phyloP scores from a whole-genome alignment of 2,797 vertebrate genomes.

The Arremon aurantiirostris region DNA sequence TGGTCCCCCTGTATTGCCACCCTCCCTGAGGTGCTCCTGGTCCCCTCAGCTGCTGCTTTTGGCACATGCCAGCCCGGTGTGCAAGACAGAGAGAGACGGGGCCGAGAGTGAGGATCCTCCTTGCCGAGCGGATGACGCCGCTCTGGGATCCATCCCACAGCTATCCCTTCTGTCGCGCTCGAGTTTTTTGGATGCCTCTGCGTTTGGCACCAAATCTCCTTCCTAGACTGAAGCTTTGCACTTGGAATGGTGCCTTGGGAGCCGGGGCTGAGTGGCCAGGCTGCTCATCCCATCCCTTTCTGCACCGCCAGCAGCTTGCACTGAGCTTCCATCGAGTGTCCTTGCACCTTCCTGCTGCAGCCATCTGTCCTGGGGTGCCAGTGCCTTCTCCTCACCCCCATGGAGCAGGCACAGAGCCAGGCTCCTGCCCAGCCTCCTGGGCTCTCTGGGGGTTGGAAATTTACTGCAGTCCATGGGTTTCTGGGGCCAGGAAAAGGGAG shows the following conservation, averaged over 20 bases:
- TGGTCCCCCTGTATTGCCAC: neutral
- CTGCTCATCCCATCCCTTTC: neutral
- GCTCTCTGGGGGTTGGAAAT: neutral
- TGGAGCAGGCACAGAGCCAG: neutral
- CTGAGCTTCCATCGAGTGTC: neutral
- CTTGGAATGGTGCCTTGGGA: constrained; percentile 40
- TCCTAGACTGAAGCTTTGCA: constrained; percentile 23
- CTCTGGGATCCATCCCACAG: constrained; percentile 21
- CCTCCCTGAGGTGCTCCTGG: neutral
- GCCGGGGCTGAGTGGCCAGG: constrained; percentile 56
- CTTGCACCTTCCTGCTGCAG: neutral
- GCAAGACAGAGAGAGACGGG: neutral
- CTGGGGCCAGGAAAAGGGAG: neutral
- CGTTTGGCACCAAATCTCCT: constrained; percentile 43
- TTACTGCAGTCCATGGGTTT: accelerated
- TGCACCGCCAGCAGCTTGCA: neutral
- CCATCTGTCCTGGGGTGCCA: neutral
- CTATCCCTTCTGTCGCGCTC: constrained; percentile 41
- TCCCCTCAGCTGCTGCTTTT: neutral
- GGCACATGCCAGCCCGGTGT: neutral
- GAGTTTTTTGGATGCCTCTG: constrained; percentile 45
- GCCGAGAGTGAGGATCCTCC: neutral
- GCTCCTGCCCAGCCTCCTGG: accelerated
- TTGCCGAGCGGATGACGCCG: neutral
- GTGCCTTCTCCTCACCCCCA: neutral